Evolutionary conservation across 2,888 invertebrate genomes (phyloP).

Genomic region (Autographa gamma): DNA sequence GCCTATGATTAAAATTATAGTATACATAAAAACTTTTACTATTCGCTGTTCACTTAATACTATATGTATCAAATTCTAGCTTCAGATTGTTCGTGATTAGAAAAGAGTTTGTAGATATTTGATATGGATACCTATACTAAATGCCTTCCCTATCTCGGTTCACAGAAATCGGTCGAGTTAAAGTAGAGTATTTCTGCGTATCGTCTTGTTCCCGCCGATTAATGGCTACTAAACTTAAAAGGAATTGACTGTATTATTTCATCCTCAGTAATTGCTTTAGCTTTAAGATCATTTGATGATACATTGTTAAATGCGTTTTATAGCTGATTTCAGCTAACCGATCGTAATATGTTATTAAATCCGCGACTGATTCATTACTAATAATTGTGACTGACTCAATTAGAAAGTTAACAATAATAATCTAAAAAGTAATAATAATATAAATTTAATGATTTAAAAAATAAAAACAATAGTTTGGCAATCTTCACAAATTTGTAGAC

Average conservation of each 20-base stretch:
- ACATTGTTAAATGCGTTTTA: background rate
- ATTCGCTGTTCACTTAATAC: background rate
- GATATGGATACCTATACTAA: conserved; percentile 5
- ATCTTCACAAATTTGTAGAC: background rate
- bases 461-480: background rate
- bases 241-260: conserved; percentile 35
- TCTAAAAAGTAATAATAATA: background rate
- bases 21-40: no score
- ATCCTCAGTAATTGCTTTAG: conserved; percentile 6
- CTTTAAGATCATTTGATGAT: background rate
- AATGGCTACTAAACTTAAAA: conserved; percentile 49
- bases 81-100: background rate
- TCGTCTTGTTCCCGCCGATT: conserved; percentile 22
- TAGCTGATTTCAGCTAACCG: background rate
- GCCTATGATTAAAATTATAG: no score
- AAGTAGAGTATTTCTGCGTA: conserved; percentile 45
- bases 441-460: no score
- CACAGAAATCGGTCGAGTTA: conserved; percentile 37
- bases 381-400: background rate
- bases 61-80: background rate
- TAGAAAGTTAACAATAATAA: no score
- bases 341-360: background rate
- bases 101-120: background rate
- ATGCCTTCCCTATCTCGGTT: conserved; percentile 21
- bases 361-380: background rate